Conservation (phyloP, 2,797 vertebrate species). For the Lindbergichthys nudifrons region DNA sequence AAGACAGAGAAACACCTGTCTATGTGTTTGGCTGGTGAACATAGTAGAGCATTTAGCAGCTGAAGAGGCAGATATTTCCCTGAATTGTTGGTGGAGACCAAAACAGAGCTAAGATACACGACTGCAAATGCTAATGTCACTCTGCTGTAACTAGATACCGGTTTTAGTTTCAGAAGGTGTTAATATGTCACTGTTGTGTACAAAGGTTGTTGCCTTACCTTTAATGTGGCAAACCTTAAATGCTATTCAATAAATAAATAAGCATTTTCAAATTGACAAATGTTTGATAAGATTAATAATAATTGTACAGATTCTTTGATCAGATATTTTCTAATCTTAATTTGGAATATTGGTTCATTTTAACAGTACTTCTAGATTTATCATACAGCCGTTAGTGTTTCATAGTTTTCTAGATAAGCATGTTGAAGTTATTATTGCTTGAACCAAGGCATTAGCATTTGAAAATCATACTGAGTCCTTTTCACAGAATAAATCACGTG, state of each 20-base stretch:
- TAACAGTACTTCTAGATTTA: neutral
- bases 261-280: neutral
- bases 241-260: neutral
- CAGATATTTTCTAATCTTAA: neutral
- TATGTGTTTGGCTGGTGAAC: neutral
- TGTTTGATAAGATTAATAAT: neutral
- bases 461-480: neutral
- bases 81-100: no score
- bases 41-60: no score
- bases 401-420: neutral
- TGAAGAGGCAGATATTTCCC: no score
- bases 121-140: neutral
- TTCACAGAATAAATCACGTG: conserved; percentile 9
- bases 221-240: no score
- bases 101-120: neutral
- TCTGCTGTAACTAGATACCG: neutral
- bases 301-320: neutral
- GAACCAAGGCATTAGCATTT: neutral
- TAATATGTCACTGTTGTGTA: neutral
- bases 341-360: neutral
- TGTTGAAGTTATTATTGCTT: neutral
- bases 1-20: neutral
- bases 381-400: neutral
- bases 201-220: no score
- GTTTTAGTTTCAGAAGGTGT: neutral